Evolutionary conservation across 2,797 vertebrate genomes (phyloP).

Genomic region (Telmatherina bonti): DNA sequence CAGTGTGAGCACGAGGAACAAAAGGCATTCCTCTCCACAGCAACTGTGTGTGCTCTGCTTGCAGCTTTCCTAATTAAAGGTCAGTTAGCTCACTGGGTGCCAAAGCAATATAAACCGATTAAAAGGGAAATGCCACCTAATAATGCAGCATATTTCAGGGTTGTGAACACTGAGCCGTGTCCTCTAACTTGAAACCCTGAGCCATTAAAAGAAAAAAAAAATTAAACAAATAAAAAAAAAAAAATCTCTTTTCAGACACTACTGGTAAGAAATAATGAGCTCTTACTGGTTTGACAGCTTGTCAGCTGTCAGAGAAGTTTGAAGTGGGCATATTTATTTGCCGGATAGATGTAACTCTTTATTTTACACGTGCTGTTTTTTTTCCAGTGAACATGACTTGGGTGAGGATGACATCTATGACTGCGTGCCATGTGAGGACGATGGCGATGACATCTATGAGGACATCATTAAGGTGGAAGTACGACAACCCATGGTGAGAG

Average conservation of each 20-base stretch:
- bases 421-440: constrained; percentile 97
- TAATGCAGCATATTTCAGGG: constrained; percentile 23
- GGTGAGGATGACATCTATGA: constrained; percentile 98
- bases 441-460: constrained; percentile 97
- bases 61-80: constrained; percentile 75
- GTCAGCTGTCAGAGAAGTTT: constrained; percentile 15
- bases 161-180: constrained; percentile 31
- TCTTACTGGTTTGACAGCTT: constrained; percentile 3
- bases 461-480: constrained; percentile 99
- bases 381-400: constrained; percentile 92
- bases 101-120: constrained; percentile 61
- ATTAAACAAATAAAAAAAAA: too few relatives aligned
- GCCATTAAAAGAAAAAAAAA: background rate
- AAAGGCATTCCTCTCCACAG: constrained; percentile 53
- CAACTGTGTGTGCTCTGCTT: constrained; percentile 59
- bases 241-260: constrained; percentile 1
- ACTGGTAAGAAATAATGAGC: constrained; percentile 24
- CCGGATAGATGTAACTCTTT: constrained; percentile 2
- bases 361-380: constrained; percentile 5
- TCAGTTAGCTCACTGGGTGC: constrained; percentile 67
- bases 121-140: constrained; percentile 58
- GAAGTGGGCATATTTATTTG: background rate
- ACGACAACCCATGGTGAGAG: constrained; percentile 96
- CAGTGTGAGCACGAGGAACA: constrained; percentile 30
- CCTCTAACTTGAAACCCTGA: background rate